A percentile compares a stretch with the other conserved stretches of the same genome.
phyloP scores from a whole-genome alignment of 2,888 invertebrate species.

The Acanthosoma haemorrhoidale region DNA sequence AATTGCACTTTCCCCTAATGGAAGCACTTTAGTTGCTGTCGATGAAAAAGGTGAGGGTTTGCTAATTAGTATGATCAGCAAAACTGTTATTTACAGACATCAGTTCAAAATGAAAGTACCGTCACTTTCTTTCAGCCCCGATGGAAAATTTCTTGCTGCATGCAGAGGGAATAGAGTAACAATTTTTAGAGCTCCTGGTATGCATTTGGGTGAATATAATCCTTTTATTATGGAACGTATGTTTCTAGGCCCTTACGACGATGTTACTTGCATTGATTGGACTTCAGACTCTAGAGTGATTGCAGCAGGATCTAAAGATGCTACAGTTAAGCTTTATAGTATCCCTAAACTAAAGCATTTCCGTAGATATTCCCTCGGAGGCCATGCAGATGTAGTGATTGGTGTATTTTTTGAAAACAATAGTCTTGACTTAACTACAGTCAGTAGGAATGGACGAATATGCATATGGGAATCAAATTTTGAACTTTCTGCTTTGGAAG shows the following conservation, averaged over 20 bases:
- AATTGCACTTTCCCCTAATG: slow-evolving; percentile 83
- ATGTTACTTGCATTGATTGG: slow-evolving; percentile 86
- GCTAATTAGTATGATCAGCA: slow-evolving; percentile 78
- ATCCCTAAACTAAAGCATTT: slow-evolving; percentile 70
- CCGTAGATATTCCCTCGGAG: slow-evolving; percentile 67
- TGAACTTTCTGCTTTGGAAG: slow-evolving; percentile 62
- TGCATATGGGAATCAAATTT: slow-evolving; percentile 82
- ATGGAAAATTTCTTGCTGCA: slow-evolving; percentile 88
- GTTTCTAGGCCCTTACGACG: slow-evolving; percentile 75
- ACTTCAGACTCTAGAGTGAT: slow-evolving; percentile 80
- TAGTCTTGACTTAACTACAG: slow-evolving; percentile 75
- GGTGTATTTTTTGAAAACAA: slow-evolving; percentile 83
- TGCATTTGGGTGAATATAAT: slow-evolving; percentile 73
- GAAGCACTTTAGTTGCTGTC: slow-evolving; percentile 73
- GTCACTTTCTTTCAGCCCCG: slow-evolving; percentile 83
- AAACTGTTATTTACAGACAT: slow-evolving; percentile 74
- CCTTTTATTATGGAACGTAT: slow-evolving; percentile 80
- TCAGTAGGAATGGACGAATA: slow-evolving; percentile 69
- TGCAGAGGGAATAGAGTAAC: slow-evolving; percentile 76
- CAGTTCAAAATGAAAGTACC: slow-evolving; percentile 72
- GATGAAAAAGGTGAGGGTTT: slow-evolving; percentile 85
- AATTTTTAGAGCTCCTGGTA: slow-evolving; percentile 79
- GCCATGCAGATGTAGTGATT: slow-evolving; percentile 79
- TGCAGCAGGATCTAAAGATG: slow-evolving; percentile 87
- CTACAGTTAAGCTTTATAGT: slow-evolving; percentile 73